Conservation (phyloP, 2,797 vertebrate genomes). For the Phrynocephalus forsythii region DNA sequence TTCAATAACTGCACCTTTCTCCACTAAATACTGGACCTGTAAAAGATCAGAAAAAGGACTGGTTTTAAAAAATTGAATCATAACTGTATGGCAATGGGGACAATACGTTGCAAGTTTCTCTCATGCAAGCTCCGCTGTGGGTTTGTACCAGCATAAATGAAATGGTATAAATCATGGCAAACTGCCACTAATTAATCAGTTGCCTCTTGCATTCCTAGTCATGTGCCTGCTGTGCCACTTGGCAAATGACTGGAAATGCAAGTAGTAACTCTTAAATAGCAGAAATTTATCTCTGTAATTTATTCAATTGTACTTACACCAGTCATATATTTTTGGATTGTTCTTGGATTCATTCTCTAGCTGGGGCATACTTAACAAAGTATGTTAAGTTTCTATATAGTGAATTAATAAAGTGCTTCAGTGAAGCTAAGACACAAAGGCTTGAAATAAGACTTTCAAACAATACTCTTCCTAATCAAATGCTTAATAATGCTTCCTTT, state of each 20-base stretch:
- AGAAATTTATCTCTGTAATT: no score
- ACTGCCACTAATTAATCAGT: no score
- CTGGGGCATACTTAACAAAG: neutral
- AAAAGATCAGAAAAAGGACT: neutral
- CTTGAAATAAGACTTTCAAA: neutral
- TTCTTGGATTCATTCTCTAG: neutral
- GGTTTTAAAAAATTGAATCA: neutral
- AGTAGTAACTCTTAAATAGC: no score
- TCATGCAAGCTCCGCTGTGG: neutral
- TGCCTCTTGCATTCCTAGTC: no score
- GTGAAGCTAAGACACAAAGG: neutral
- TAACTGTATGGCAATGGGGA: neutral
- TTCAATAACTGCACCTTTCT: conserved; percentile 95
- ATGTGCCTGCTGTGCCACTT: no score
- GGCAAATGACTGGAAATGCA: no score
- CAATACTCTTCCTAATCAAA: neutral
- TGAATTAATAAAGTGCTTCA: neutral
- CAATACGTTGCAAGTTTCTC: neutral
- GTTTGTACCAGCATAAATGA: no score
- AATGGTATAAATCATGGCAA: no score
- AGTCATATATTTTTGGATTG: neutral
- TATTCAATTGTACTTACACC: no score
- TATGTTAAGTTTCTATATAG: neutral
- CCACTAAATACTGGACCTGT: conserved; percentile 96
- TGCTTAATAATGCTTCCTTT: neutral